Base-by-base conservation (phyloP, 1,140 invertebrate species). In the Trachymyrmex cornetzi region DNA sequence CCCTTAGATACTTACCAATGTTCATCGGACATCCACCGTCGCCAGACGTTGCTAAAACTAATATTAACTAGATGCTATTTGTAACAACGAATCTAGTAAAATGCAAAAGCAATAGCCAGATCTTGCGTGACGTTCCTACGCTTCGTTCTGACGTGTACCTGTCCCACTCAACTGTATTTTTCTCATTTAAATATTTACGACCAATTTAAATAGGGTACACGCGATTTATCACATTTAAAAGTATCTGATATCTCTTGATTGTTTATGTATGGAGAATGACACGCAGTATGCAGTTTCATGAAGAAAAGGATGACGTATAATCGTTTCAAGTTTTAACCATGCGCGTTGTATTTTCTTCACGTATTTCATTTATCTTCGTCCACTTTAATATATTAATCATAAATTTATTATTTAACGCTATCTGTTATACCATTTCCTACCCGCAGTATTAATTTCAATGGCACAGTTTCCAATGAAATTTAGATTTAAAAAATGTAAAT, bases 1-100 rank as follows among this genome's bases (percentile, higher is more conserved):
- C 27, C 61, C 80, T 57, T 57, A 85, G 79, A 87, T 71, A 84
- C 79, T 84, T 84, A 63, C 24, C 38, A 71, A 82, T 71, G 85
- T 87, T 87, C 71, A 82, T 87, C 72, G 85, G 67, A 53, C 79
- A 22, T 72, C 22, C 61, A 38, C 24, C n/a, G n/a, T 38, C 27
- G 34, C 67, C 19, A 82, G 50, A 57, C 57, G 80, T 24, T 48
- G 67, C 57, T 53, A 75, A 84, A 59, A 74, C 55, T 74, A 84
- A 84, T 84, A 84, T 84, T 84, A 75, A 84, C 71, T 59, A 61
- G 72, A 57, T 34, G 57, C 72, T 75, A 84, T 84, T 69, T 50
- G 55, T n/a, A 50, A 67, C 61, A 14, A 27, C 34, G 34, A 48
- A 71, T 81, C 66, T 44, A n/a, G 53, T 48, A 57, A 57, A 11